Conservation (phyloP, 2,113 vertebrate species). For the Rana temporaria region DNA sequence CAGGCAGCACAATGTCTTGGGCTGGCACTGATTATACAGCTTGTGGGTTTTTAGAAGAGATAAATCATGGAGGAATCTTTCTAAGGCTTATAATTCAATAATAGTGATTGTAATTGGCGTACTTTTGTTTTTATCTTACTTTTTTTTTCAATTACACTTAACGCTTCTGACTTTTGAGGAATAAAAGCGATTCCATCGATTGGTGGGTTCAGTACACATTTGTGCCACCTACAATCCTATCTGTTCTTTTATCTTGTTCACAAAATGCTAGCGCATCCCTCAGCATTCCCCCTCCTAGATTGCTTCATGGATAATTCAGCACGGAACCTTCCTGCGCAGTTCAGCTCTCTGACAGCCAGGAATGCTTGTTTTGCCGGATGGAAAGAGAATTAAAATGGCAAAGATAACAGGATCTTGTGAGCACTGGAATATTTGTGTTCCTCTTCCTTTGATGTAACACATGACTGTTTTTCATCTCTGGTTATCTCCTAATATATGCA, state of each 20-base stretch:
- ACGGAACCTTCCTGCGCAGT: neutral
- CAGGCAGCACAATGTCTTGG: no score
- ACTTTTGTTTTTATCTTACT: no score
- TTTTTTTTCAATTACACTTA: no score
- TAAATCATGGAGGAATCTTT: no score
- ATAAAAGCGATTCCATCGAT: no score
- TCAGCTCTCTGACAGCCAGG: constrained; percentile 28
- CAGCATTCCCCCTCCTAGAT: neutral
- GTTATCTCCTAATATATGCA: constrained; percentile 43
- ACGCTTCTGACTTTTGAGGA: no score
- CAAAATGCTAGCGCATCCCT: neutral
- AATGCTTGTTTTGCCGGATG: constrained; percentile 47
- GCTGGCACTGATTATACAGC: no score
- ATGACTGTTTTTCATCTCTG: constrained; percentile 46
- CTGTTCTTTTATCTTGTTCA: neutral
- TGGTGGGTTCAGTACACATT: no score
- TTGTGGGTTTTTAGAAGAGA: no score
- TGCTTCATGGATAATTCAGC: constrained; percentile 46
- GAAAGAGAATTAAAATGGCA: constrained; percentile 42
- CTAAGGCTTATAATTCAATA: no score
- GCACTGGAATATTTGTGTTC: constrained; percentile 45
- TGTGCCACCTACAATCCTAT: neutral
- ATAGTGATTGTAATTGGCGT: no score
- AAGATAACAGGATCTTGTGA: constrained; percentile 51
- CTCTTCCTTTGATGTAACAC: constrained; percentile 51